Base-by-base conservation (phyloP, 2,888 invertebrate species). In the Eurytoma adleriae region DNA sequence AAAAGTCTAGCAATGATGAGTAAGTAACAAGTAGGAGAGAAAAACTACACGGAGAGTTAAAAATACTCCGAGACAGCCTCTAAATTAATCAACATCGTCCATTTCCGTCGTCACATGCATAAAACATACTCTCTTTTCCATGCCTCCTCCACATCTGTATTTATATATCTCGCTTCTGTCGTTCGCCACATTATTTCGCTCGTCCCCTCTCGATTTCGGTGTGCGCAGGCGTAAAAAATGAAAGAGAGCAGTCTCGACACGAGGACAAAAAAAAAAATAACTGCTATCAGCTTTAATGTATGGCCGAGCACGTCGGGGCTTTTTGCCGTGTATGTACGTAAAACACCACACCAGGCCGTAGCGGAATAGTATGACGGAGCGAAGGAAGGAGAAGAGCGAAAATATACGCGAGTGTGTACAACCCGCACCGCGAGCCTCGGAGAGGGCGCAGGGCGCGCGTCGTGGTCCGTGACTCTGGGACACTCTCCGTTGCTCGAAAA, bases 101-200 rank as follows among this genome's bases (percentile, higher is more conserved):
- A 27, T 70, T 61, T 62, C 48, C 74, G 56, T 10, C 24, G 57
- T 59, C 62, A 79, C 57, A 74, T 74, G 69, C 69, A 79, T 79
- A 50, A 74, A 74, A 73, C 69, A 74, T 79, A 64, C 27, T 75
- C 27, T 75, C 62, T 71, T 70, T 40, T 57, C 66, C 48, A 71
- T 71, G 12, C 12, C 30, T 76, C 30, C 61, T 61, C 61, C 61
- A 61, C 40, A 40, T 40, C 10, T 40, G 40, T 59, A 57, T 30
- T 68, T 61, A 61, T 61, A 61, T 61, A 61, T 61, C 4, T 40
- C 68, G 61, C 74, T 83, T 48, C 56, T 62, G 69, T 56, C 62
- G 72, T 70, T 69, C 62, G 57, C 64, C 62, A 30, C 74, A 64
- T 79, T 73, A 70, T 79, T 78, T 69, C 79, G 70, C 69, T 79